Evolutionary conservation across 2,113 vertebrate species (phyloP), one percentile per base, ranked within the genome.

Genomic region (Bujurquina vittata): DNA sequence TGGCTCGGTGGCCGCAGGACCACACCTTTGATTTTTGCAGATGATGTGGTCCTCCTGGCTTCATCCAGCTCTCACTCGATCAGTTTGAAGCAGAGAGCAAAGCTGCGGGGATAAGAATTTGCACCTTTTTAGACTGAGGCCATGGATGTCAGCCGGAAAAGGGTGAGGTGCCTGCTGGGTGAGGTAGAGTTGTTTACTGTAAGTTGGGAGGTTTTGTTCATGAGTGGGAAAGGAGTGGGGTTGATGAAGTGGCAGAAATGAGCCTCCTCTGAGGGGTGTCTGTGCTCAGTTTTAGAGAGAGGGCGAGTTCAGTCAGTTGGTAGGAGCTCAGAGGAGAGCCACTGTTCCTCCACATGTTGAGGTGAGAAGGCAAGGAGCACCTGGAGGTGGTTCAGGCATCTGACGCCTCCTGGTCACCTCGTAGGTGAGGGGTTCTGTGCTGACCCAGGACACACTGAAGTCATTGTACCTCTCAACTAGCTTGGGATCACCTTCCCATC

Each of bases 151-250:
- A 49, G 15, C 15, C 5, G 15, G 46, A 49, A 49, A 17, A 17
- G 14, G 15, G 15, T 17, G 15, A 10, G 46, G 15, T 49, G 46
- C 46, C 46, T 17, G 5, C 46, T 49, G 46, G 15, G 4, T 5
- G 14, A 49, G 46, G 46, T 31, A 37, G 65, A 31, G 43, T 69
- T 69, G 23, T 52, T 69, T 40, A n/a, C n/a, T n/a, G n/a, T n/a
- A 49, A 67, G 40, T 49, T 52, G 11, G 40, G 40, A 20, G 54
- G 23, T 49, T 46, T 52, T 52, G 23, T 72, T 72, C 23, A 52
- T 0, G 65, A 72, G 65, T 29, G 40, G 0, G 26, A 43, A 0
- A 49, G 49, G 26, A 14, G 15, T 52, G 17, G 26, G 3, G 65
- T 0, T 52, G 43, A 52, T 5, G 1, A 67, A 46, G 63, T 69